Base-by-base conservation (phyloP, 2,113 vertebrate genomes). In the Tyrannus savana region DNA sequence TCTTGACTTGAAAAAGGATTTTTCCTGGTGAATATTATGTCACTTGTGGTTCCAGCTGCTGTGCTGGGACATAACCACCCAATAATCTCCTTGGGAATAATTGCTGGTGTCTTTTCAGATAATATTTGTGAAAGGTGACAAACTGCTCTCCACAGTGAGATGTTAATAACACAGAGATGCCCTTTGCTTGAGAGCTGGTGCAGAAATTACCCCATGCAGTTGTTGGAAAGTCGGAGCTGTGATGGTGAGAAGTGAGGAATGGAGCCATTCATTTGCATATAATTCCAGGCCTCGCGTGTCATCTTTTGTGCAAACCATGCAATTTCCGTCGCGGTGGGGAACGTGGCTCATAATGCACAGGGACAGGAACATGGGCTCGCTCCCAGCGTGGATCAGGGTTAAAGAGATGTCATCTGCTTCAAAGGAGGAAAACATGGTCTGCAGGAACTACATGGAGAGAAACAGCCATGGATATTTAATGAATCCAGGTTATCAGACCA, bases 51-150 rank as follows among this genome's bases (percentile, higher is more conserved):
- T 96, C 93, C 28, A 94, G 94, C 94, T 96, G 93, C 93, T 96
- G 53, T 90, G 76, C 92, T 58, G n/a, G 96, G 95, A 94, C 39
- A 41, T 7, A 91, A 92, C 94, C 96, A 96, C 96, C 96, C 97
- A 90, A 6, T 97, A 96, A 98, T 98, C 96, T 96, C 95, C 44
- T 66, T 95, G 94, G 95, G 92, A 84, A 96, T 98, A 98, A 98
- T 98, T 98, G 97, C 97, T 94, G 94, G 98, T 98, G 97, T 98
- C 97, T 98, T 97, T 98, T 97, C 97, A 96, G 90, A 96, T 97
- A 84, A 91, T 97, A 97, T 97, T 89, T 97, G 95, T 97, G 94
- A 97, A 95, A 96, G 97, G 96, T 97, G 98, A 97, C 97, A 97
- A 95, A 96, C 96, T 94, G 96, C 94, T 96, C 24, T n/a, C 94